Evolutionary conservation across 1,140 invertebrate species (phyloP), one percentile per base, ranked within the genome.

Genomic region (Episyrphus balteatus): DNA sequence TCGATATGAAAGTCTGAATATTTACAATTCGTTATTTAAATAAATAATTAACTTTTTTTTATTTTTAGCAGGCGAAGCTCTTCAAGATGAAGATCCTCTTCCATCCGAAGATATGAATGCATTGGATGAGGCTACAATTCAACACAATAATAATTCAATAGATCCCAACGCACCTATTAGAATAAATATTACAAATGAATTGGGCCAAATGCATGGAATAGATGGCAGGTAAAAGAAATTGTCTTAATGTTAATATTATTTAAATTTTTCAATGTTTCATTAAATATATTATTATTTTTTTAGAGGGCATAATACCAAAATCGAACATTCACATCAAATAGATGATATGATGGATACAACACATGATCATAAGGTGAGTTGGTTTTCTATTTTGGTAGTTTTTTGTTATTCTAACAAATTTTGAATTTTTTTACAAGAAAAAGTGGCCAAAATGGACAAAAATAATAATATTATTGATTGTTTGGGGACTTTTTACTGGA

Each of bases 401-500:
- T n/a, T n/a, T n/a, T n/a, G n/a, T n/a, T n/a, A n/a, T n/a, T n/a
- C n/a, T 26, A 39, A 40, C 30, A 42, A 5, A 12, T 14, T 30
- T 44, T 30, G 19, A 26, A 15, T 39, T 21, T 14, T 1, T 14
- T 26, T 34, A 10, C 39, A 65, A 56, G 19, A 59, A 54, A 42
- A 62, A 58, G 46, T 66, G 63, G 56, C 49, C 64, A 6, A 61
- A 55, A 26, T 67, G 61, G 64, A 59, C 68, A 10, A 73, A 73
- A 55, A 67, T 73, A 50, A 57, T 66, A 1, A 45, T 75, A 1
- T 59, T 80, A 1, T 55, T 81, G 14, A 59, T 63, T 13, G 71
- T 73, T 33, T 81, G 77, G 78, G 51, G 74, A 1, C 70, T 78
- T 41, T 81, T 81, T 47, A 76, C 82, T 47, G 55, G 73, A n/a